phyloP scores from a whole-genome alignment of 2,113 vertebrate species.

The Ahaetulla prasina region DNA sequence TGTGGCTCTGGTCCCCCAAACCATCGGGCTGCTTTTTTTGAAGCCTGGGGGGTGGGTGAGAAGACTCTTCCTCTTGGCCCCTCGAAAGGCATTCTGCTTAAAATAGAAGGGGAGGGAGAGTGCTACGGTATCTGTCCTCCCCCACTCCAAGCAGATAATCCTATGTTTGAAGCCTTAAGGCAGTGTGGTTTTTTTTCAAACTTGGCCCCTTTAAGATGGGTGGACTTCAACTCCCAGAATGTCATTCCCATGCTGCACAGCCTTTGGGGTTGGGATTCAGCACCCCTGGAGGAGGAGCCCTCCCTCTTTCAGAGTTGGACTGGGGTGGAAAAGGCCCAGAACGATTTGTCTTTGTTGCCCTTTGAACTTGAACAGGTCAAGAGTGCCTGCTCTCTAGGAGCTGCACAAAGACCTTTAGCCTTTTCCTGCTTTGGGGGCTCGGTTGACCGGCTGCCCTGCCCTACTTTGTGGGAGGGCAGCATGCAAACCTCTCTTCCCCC shows the following conservation, averaged over 20 bases:
- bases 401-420: not conserved
- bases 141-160: no score
- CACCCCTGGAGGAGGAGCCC: not conserved
- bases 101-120: no score
- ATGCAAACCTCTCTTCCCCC: not conserved
- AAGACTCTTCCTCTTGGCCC: not conserved
- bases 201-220: no score
- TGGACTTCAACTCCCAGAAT: no score
- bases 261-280: not conserved
- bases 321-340: not conserved
- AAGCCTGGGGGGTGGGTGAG: no score
- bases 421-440: not conserved
- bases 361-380: not conserved
- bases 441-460: not conserved
- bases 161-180: no score
- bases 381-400: not conserved
- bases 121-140: no score
- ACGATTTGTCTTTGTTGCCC: not conserved
- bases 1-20: not conserved
- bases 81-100: not conserved
- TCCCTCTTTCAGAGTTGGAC: not conserved
- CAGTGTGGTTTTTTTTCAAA: no score
- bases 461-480: not conserved
- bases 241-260: not conserved
- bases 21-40: not conserved